Evolutionary conservation across 92 coral and sea anemone genomes (phyloP), one percentile per base, ranked within the genome.

Genomic region (Epizoanthus stellaris): DNA sequence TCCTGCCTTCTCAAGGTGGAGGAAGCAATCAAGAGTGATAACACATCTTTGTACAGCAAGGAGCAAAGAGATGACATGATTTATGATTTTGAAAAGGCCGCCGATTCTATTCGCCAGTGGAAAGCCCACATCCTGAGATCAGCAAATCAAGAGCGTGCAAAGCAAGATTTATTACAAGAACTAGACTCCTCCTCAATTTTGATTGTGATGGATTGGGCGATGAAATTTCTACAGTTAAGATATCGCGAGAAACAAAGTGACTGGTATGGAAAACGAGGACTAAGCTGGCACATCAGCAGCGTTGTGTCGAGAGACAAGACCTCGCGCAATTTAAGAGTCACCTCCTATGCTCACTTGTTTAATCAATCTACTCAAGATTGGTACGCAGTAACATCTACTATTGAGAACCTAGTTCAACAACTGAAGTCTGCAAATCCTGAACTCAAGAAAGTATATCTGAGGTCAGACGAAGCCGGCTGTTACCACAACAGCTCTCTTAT

Each of bases 221-320:
- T 88, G 88, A 88, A 88, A 65, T 83, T 88, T 52, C 63, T 82
- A 2, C 85, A 76, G 54, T 25, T 65, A 40, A 19, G 70, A 52
- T 81, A 87, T 60, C 87, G 90, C 19, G 90, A 87, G 67, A 87
- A 87, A 56, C 87, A 88, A 34, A 61, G 83, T 39, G 91, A 88
- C 49, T 88, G 91, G 91, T 88, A 74, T 77, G 88, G 85, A 8
- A 88, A 88, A 30, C 59, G 85, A 57, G 88, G 88, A 52, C 75
- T 76, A 7, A 85, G 88, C 75, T 85, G 88, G 84, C 88, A 76
- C 77, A 30, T 73, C 57, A 75, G 65, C 61, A 57, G 67, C 40
- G 62, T 63, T 10, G 67, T 57, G 20, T 62, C 80, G 15, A 47
- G 47, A 19, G 71, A 73, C 12, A 12, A 62, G 17, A 61, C 53